Percentiles rank a stretch among this genome's conserved stretches.
These are phyloP conservation scores for Chrosomus eos DNA, from an alignment of 2,797 vertebrate species.

Conservation along the genomic window DNA sequence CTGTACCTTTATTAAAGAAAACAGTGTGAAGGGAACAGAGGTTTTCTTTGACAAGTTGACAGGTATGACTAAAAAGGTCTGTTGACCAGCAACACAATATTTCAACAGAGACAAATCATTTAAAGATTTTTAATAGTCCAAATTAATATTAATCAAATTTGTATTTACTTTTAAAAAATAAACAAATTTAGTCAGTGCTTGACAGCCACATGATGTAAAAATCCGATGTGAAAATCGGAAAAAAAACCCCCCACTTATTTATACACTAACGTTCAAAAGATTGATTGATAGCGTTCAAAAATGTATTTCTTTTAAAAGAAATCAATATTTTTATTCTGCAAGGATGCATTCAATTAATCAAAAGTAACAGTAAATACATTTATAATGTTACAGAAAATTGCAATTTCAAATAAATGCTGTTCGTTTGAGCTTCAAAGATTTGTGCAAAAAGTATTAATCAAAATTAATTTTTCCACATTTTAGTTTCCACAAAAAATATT, in stretches of 20 bases:
- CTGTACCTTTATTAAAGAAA: slow-evolving; percentile 11
- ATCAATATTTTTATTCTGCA: no score
- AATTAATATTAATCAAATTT: background rate
- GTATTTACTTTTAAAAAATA: background rate
- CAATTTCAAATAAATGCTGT: background rate
- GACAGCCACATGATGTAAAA: background rate
- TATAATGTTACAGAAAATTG: no score
- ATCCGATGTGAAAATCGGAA: background rate
- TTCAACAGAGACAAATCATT: background rate
- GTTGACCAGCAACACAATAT: slow-evolving; percentile 8
- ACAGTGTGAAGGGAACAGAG: background rate
- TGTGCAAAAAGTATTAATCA: no score
- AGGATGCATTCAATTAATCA: no score
- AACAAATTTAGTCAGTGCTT: background rate
- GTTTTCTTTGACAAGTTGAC: slow-evolving; percentile 6
- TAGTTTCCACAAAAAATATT: background rate
- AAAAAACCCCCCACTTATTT: background rate
- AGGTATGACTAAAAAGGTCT: slow-evolving; percentile 64
- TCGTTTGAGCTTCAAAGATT: background rate
- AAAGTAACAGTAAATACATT: no score
- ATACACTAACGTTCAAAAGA: no score
- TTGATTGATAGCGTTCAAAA: no score
- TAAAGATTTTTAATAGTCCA: background rate
- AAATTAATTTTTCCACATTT: background rate
- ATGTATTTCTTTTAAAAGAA: no score